phyloP scores from a whole-genome alignment of 2,888 invertebrate species.

The Alentia gelatinosa region DNA sequence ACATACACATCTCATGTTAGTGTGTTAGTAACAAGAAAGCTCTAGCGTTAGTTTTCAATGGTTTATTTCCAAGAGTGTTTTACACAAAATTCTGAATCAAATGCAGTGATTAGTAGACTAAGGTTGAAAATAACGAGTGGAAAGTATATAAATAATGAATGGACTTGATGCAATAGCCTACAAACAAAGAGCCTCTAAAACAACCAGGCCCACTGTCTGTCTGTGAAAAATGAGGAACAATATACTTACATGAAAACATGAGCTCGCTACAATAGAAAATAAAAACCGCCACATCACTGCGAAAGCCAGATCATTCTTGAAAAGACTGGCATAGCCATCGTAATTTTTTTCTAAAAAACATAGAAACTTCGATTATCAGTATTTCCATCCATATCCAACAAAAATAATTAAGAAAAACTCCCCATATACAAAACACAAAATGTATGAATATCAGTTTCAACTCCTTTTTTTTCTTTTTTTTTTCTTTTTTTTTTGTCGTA shows the following conservation, averaged over 20 bases:
- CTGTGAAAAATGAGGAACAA: conserved; percentile 42
- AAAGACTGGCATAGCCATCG: conserved; percentile 51
- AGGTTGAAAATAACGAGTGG: conserved; percentile 36
- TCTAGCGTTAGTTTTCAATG: conserved; percentile 54
- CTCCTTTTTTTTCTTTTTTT: not conserved
- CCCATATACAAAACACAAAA: conserved; percentile 73
- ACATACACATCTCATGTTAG: not conserved
- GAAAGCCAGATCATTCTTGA: conserved; percentile 33
- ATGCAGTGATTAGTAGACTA: conserved; percentile 53
- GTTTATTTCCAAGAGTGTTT: conserved; percentile 55
- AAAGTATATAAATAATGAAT: conserved; percentile 54
- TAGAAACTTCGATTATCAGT: conserved; percentile 71
- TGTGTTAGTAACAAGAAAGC: conserved; percentile 51
- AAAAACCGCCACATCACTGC: conserved; percentile 40
- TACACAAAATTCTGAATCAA: conserved; percentile 52
- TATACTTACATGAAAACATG: conserved; percentile 46
- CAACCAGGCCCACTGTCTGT: conserved; percentile 40
- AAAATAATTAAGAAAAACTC: conserved; percentile 72
- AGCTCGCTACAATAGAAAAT: conserved; percentile 41
- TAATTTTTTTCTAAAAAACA: conserved; percentile 68
- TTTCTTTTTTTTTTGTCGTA: conserved; percentile 4
- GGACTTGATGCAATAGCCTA: conserved; percentile 33
- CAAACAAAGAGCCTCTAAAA: conserved; percentile 43
- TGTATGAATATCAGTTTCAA: conserved; percentile 64
- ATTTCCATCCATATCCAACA: conserved; percentile 70